phyloP scores from a whole-genome alignment of 2,113 vertebrate species.

The Agelaius phoeniceus region DNA sequence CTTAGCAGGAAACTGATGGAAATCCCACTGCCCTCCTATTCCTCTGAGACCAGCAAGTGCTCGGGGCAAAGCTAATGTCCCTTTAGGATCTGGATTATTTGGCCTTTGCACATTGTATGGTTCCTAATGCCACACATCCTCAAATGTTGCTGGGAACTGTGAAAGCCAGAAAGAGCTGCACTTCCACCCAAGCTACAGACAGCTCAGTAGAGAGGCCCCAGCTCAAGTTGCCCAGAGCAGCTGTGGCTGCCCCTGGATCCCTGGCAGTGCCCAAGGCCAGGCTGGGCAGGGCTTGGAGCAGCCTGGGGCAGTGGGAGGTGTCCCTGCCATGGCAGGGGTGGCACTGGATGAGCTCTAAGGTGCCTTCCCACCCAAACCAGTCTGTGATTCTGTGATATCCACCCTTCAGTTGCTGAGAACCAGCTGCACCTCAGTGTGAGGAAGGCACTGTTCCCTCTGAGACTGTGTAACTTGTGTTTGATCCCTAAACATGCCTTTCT shows the following conservation, averaged over 20 bases:
- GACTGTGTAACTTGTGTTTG: background rate
- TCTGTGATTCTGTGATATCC: background rate
- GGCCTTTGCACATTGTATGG: background rate
- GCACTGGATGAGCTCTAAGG: accelerated
- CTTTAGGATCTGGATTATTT: background rate
- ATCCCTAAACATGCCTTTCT: background rate
- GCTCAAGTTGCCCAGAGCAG: background rate
- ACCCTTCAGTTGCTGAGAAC: background rate
- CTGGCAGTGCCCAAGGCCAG: background rate
- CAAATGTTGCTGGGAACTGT: background rate
- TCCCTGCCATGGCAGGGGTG: background rate
- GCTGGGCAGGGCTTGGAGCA: background rate
- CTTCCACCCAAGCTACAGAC: background rate
- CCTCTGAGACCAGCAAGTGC: background rate
- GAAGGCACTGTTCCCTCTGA: background rate
- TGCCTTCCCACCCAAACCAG: background rate
- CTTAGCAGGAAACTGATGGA: background rate
- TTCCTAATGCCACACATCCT: background rate
- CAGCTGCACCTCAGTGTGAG: no score
- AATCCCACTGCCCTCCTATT: background rate
- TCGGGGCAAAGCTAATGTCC: background rate
- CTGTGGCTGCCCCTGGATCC: background rate
- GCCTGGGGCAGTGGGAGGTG: accelerated
- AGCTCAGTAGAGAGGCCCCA: background rate
- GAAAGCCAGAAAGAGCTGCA: background rate